Base-by-base conservation (phyloP, 2,888 invertebrate species). In the Pseudococcus longispinus region DNA sequence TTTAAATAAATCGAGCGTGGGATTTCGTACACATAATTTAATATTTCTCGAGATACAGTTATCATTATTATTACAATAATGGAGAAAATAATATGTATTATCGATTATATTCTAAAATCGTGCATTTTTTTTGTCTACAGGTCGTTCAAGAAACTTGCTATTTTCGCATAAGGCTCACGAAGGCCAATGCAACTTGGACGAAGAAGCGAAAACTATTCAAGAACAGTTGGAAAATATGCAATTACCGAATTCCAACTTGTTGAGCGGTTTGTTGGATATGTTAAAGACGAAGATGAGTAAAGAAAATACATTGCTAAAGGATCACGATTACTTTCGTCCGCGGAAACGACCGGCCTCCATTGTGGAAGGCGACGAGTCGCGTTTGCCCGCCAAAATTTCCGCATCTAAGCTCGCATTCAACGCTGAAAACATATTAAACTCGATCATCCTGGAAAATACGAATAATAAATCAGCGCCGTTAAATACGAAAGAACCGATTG, bases 241-340 rank as follows among this genome's bases (percentile, higher is more conserved):
- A 23, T 13, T 86, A 15, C 86, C 86, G 1, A 77, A 86, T 32
- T 86, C 86, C 44, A 77, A 86, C 55, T 26, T 86, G 2, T 77
- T 86, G 55, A 51, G 23, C 23, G 80, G 86, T 51, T 20, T 86
- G 51, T 51, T 86, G 55, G 86, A 86, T 18, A 77, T 86, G 86
- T 29, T 86, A 77, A 86, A 86, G 23, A 9, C 74, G 37, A 85
- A 85, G 85, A 70, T 85, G 0, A 55, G 80, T 26, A 86, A 86
- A 55, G 51, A 77, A 74, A 74, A 77, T 20, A 74, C 80, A 13
- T 51, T 51, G 55, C 23, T 77, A 37, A 86, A 86, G 77, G 87
- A 87, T 65, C 87, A 87, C 70, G 87, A 87, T 37, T 87, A 87
- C 42, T 87, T 87, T 32, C 74, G 87, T 15, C 74, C 83, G 9